These are phyloP conservation scores for Boloria euphrosyne DNA, from an alignment of 2,888 invertebrate species.

Conservation along the genomic window DNA sequence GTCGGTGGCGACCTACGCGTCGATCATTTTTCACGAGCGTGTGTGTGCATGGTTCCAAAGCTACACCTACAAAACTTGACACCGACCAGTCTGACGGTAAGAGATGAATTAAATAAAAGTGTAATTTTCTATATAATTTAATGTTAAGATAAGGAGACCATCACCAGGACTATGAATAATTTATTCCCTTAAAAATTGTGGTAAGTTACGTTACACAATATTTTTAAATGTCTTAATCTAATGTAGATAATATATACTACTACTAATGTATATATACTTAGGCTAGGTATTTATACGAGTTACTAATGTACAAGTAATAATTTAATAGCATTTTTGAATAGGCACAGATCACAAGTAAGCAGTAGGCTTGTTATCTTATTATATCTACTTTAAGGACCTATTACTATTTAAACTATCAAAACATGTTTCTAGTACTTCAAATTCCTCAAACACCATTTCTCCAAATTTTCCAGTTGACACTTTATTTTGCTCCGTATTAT, in stretches of 20 bases:
- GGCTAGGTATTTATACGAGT: constrained; percentile 53
- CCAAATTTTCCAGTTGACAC: constrained; percentile 84
- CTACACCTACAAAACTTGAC: constrained; percentile 67
- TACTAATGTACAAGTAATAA: constrained; percentile 71
- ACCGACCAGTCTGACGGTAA: constrained; percentile 75
- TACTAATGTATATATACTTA: constrained; percentile 29
- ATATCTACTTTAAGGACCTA: constrained; percentile 70
- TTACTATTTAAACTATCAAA: constrained; percentile 83
- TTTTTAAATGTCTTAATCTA: constrained; percentile 15
- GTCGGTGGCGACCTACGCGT: constrained; percentile 81
- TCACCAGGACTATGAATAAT: constrained; percentile 67
- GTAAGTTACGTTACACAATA: constrained; percentile 21
- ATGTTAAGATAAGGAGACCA: constrained; percentile 70
- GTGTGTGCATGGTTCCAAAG: constrained; percentile 71
- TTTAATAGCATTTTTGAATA: constrained; percentile 69
- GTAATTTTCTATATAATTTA: constrained; percentile 61
- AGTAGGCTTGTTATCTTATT: constrained; percentile 54
- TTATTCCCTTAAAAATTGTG: constrained; percentile 23
- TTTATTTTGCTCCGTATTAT: constrained; percentile 81
- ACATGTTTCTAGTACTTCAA: constrained; percentile 86
- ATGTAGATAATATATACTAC: no score
- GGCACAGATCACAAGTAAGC: constrained; percentile 76
- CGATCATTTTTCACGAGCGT: constrained; percentile 72
- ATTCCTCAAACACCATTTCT: constrained; percentile 93
- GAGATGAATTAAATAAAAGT: constrained; percentile 44